Conservation (phyloP, 2,797 vertebrate genomes). For the Leucoraja ocellata region DNA sequence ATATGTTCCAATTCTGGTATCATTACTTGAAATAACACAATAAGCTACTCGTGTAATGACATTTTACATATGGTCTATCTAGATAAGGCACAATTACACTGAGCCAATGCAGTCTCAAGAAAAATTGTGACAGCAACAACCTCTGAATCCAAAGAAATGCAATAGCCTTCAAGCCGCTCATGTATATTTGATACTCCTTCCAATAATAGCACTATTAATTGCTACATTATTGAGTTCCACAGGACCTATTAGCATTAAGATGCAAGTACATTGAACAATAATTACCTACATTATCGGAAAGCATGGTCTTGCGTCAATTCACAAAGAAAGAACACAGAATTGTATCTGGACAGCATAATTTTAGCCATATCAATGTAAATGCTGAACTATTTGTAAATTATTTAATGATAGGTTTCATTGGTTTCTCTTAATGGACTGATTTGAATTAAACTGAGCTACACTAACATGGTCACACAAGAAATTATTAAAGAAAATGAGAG, state of each 20-base stretch:
- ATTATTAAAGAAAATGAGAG: too few relatives aligned
- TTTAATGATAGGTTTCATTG: not conserved
- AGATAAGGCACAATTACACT: not conserved
- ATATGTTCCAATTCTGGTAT: not conserved
- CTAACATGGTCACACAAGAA: too few relatives aligned
- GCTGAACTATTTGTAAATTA: not conserved
- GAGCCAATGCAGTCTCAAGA: not conserved
- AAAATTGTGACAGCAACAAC: not conserved
- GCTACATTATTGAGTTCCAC: not conserved
- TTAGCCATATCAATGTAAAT: not conserved
- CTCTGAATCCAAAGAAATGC: constrained; percentile 3
- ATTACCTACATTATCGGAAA: not conserved
- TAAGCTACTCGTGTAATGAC: not conserved
- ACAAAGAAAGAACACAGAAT: not conserved
- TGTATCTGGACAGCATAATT: not conserved
- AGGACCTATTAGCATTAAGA: not conserved
- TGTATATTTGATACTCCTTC: constrained; percentile 1
- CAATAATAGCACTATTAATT: not conserved
- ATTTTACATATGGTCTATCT: not conserved
- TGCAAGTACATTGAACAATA: not conserved
- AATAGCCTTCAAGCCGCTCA: not conserved
- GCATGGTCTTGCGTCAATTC: not conserved
- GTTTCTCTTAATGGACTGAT: not conserved
- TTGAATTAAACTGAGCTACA: too few relatives aligned
- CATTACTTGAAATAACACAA: not conserved